phyloP scores from a whole-genome alignment of 2,888 invertebrate genomes.

The Philhelius pedissequus region DNA sequence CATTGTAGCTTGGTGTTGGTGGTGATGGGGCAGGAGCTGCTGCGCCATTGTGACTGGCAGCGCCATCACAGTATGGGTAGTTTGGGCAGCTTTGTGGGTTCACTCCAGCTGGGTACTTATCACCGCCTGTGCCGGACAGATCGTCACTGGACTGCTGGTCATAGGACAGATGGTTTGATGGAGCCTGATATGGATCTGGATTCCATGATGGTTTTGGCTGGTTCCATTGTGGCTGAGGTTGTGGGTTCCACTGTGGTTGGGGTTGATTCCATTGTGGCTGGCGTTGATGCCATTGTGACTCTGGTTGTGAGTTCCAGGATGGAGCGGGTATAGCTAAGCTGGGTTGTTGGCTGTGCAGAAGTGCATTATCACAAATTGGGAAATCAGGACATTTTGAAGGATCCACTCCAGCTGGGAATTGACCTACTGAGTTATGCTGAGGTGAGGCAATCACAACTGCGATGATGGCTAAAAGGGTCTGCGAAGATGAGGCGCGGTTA shows the following conservation, averaged over 20 bases:
- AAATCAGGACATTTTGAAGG: conserved; percentile 80
- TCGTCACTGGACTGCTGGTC: background rate
- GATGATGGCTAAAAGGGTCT: conserved; percentile 75
- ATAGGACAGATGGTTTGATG: conserved; percentile 60
- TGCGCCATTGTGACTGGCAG: conserved; percentile 73
- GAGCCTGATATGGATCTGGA: conserved; percentile 70
- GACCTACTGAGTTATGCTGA: conserved; percentile 77
- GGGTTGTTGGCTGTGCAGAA: conserved; percentile 76
- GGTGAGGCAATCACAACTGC: conserved; percentile 76
- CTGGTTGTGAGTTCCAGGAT: conserved; percentile 71
- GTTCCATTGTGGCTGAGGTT: conserved; percentile 63
- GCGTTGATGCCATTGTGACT: conserved; percentile 70
- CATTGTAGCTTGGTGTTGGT: conserved; percentile 78
- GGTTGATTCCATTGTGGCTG: conserved; percentile 68
- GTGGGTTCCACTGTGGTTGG: conserved; percentile 68
- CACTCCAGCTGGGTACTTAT: conserved; percentile 79
- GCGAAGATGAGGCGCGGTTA: conserved; percentile 23
- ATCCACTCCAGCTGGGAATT: conserved; percentile 80
- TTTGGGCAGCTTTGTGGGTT: conserved; percentile 80
- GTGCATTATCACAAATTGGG: conserved; percentile 80
- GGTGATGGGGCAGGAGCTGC: conserved; percentile 79
- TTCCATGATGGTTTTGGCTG: conserved; percentile 70
- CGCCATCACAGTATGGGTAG: conserved; percentile 80
- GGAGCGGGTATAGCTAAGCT: conserved; percentile 74
- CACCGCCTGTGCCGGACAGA: conserved; percentile 72